Conservation (phyloP, 2,113 vertebrate genomes). For the Noctilio leporinus region DNA sequence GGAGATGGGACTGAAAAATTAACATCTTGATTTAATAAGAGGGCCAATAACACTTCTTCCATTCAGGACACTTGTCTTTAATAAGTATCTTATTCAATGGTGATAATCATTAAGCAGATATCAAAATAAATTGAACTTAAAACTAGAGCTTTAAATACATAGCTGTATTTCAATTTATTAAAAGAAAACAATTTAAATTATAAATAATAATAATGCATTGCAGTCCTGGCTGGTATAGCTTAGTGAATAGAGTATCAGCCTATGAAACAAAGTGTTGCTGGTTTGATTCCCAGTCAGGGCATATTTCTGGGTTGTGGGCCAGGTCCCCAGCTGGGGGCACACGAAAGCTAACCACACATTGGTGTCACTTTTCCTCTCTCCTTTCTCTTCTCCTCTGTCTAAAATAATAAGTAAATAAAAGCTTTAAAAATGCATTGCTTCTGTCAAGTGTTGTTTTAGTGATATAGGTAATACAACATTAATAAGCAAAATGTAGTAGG, state of each 20-base stretch:
- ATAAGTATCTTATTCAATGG: not conserved
- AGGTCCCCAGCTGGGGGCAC: too few relatives aligned
- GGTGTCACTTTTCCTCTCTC: too few relatives aligned
- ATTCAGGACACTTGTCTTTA: not conserved
- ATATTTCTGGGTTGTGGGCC: too few relatives aligned
- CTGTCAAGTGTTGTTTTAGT: not conserved
- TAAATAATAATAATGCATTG: not conserved
- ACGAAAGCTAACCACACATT: too few relatives aligned
- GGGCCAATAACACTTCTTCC: not conserved
- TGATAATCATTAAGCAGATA: not conserved
- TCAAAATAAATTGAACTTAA: conserved; percentile 22
- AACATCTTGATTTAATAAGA: conserved; percentile 20
- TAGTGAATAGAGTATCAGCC: too few relatives aligned
- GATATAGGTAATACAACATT: not conserved
- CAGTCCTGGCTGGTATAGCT: too few relatives aligned
- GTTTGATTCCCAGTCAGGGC: too few relatives aligned
- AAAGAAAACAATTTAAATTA: not conserved
- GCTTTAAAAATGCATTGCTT: not conserved
- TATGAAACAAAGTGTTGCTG: too few relatives aligned
- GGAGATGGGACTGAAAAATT: conserved; percentile 16
- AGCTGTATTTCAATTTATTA: not conserved
- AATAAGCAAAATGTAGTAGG: not conserved
- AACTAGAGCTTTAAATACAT: not conserved
- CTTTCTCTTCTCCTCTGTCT: too few relatives aligned
- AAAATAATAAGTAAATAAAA: too few relatives aligned